A percentile compares a stretch with the other conserved stretches of the same genome.
phyloP scores from a whole-genome alignment of 53 echinoderm and acorn worm genomes.

The Actinopyga echinites region DNA sequence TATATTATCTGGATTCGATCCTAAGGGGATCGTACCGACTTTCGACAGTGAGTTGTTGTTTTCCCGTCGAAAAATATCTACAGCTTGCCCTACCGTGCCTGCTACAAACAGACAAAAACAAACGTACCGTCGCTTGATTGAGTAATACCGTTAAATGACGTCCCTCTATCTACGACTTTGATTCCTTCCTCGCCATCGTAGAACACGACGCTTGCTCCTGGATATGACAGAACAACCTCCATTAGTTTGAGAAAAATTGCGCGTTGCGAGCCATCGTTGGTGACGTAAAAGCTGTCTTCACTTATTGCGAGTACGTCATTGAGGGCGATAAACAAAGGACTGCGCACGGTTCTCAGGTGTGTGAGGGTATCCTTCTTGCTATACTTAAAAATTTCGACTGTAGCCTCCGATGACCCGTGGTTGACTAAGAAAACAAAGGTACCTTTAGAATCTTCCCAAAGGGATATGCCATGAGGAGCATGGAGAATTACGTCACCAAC shows the following conservation, averaged over 20 bases:
- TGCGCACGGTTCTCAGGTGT: neutral
- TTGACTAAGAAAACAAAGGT: slow-evolving; percentile 61
- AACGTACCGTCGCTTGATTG: slow-evolving; percentile 60
- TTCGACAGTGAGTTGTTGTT: neutral
- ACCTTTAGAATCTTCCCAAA: slow-evolving; percentile 65
- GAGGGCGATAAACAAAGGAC: slow-evolving; percentile 35
- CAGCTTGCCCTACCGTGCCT: neutral
- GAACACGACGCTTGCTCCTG: slow-evolving; percentile 61
- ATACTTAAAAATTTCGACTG: slow-evolving; percentile 17
- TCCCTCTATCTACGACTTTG: slow-evolving; percentile 53
- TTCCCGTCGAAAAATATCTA: neutral
- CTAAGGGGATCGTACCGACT: neutral
- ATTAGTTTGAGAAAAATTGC: neutral
- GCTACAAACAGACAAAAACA: slow-evolving; percentile 5
- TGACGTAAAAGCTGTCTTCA: slow-evolving; percentile 64
- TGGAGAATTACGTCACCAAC: slow-evolving; percentile 23
- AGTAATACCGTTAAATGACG: slow-evolving; percentile 66
- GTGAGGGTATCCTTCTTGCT: neutral
- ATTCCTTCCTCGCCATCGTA: slow-evolving; percentile 61
- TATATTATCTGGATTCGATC: neutral
- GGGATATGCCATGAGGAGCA: slow-evolving; percentile 66
- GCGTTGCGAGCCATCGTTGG: slow-evolving; percentile 50
- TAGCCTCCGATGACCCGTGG: neutral
- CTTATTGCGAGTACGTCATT: slow-evolving; percentile 67
- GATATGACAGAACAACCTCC: slow-evolving; percentile 40